Evolutionary conservation across 2,113 vertebrate species (phyloP).

Genomic region (Corvus hawaiiensis): DNA sequence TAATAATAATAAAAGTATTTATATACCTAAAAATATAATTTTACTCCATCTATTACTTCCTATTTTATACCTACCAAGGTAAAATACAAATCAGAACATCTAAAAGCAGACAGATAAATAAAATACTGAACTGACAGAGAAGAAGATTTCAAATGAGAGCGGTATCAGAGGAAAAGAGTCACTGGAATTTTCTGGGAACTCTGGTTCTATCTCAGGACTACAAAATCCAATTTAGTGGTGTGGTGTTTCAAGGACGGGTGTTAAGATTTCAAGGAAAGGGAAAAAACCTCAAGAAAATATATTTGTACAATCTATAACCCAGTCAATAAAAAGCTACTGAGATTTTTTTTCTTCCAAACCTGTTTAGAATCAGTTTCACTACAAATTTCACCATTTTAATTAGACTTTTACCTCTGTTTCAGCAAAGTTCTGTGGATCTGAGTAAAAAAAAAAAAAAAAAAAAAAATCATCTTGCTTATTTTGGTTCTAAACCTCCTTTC

Average conservation of each 20-base stretch:
- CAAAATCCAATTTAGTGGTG: rapidly evolving
- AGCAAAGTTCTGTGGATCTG: not conserved
- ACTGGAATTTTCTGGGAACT: not conserved
- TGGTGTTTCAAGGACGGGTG: rapidly evolving
- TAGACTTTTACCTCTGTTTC: not conserved
- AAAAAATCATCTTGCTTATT: not conserved
- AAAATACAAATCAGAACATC: rapidly evolving
- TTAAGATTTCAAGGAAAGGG: not conserved
- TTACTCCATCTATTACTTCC: too few species aligned
- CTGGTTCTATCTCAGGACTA: not conserved
- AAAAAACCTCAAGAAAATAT: not conserved
- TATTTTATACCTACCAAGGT: rapidly evolving
- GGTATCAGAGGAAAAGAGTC: not conserved
- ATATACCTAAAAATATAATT: not conserved
- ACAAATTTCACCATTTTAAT: not conserved
- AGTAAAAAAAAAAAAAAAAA: not conserved
- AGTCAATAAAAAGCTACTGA: not conserved
- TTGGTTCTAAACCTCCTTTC: not conserved
- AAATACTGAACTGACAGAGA: not conserved
- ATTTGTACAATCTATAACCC: not conserved
- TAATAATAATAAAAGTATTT: too few species aligned
- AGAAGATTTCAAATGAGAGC: rapidly evolving
- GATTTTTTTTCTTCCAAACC: not conserved
- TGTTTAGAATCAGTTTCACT: not conserved
- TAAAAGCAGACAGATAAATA: not conserved